A percentile compares a stretch with the other conserved stretches of the same genome.
Conservation (phyloP, 2,888 invertebrate species). For the Bombylius discolor region DNA sequence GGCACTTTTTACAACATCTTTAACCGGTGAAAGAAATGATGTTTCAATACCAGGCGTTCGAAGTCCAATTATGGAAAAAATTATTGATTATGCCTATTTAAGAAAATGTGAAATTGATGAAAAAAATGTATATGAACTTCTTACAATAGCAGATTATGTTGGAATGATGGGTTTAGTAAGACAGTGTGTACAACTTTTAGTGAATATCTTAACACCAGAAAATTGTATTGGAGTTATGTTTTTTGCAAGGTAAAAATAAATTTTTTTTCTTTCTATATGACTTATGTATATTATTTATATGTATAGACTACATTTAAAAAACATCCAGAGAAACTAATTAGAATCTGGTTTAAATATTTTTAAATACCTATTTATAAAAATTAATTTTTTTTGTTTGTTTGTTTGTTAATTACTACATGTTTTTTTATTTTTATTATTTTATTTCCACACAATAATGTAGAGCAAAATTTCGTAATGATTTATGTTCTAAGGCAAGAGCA, state of each 20-base stretch:
- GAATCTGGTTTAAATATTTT: neutral
- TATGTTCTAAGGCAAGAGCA: slow-evolving; percentile 54
- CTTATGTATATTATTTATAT: no score
- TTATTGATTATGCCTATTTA: slow-evolving; percentile 77
- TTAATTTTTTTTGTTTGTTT: neutral
- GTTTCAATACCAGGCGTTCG: slow-evolving; percentile 65
- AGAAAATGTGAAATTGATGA: slow-evolving; percentile 60
- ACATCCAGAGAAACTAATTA: no score
- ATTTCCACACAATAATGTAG: slow-evolving; percentile 27
- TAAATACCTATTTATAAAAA: neutral
- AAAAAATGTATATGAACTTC: slow-evolving; percentile 66
- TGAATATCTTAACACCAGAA: slow-evolving; percentile 51
- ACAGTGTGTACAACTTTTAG: slow-evolving; percentile 66
- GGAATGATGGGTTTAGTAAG: slow-evolving; percentile 70
- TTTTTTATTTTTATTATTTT: neutral
- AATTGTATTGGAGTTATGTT: slow-evolving; percentile 77
- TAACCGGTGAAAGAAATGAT: slow-evolving; percentile 55
- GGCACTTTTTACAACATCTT: slow-evolving; percentile 68
- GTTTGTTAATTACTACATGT: neutral
- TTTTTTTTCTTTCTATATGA: no score
- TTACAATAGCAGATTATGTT: slow-evolving; percentile 79
- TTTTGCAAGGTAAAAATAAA: slow-evolving; percentile 53
- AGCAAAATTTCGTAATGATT: slow-evolving; percentile 55
- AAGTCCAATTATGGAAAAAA: slow-evolving; percentile 59
- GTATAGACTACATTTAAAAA: no score